Evolutionary conservation across 2,113 vertebrate genomes (phyloP).

Genomic region (Tetraodon nigroviridis): DNA sequence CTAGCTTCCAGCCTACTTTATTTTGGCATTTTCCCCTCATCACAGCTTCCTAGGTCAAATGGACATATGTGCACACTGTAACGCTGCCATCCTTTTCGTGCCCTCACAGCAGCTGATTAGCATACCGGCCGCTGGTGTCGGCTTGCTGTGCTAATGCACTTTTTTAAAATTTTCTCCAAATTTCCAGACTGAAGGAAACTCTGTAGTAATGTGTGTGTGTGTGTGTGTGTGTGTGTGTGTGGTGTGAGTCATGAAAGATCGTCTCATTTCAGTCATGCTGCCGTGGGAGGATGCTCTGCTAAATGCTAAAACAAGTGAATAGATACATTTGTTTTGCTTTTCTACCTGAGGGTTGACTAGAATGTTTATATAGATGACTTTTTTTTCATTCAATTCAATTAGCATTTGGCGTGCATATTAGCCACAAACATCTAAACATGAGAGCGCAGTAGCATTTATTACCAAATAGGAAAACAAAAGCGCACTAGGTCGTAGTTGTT

Average conservation of each 20-base stretch:
- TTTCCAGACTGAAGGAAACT: not conserved
- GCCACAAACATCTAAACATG: not conserved
- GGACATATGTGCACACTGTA: constrained; percentile 39
- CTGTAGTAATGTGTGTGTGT: too few species aligned
- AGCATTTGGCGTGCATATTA: not conserved
- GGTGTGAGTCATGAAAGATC: too few species aligned
- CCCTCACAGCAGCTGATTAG: constrained; percentile 27
- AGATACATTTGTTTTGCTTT: not conserved
- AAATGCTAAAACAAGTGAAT: not conserved
- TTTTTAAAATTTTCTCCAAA: not conserved
- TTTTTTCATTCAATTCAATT: not conserved
- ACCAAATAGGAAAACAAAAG: not conserved
- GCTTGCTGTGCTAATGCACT: too few species aligned
- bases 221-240: too few species aligned
- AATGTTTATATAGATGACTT: not conserved
- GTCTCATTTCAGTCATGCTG: too few species aligned
- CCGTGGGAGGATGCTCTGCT: not conserved
- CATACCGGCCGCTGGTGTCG: not conserved
- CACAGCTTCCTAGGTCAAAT: constrained; percentile 23
- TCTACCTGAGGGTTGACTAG: not conserved
- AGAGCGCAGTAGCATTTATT: constrained; percentile 24
- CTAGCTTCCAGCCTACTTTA: constrained; percentile 19
- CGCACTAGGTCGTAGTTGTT: not conserved
- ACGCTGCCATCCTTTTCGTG: constrained; percentile 40
- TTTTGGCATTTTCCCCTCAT: not conserved